Base-by-base conservation (phyloP, 2,797 vertebrate species). In the Scleropages formosus region DNA sequence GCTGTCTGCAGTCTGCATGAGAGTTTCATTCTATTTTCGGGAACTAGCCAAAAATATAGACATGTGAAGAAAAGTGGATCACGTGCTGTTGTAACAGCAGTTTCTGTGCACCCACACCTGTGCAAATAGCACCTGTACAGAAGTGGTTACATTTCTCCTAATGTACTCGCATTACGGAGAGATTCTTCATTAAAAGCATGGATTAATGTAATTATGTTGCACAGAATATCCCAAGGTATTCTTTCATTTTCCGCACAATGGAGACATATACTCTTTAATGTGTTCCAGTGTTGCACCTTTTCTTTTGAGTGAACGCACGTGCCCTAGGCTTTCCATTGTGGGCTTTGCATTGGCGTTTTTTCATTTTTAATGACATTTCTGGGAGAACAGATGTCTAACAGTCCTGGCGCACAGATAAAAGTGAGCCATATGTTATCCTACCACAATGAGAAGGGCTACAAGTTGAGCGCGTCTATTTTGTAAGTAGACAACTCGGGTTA, bases 281-380 rank as follows among this genome's bases (percentile, higher is more conserved):
- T 18, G 46, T 61, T n/a, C 58, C 27, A 60, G 70, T 74, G 66
- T 71, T 70, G 58, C 44, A 65, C 24, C 46, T 65, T 78, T 69
- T 31, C 46, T 65, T 78, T 69, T 31, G 31, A 31, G 31, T 31
- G 39, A 73, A 68, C 62, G 47, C 73, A 72, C 59, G 73, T 39
- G 31, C 63, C 51, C 77, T 68, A 53, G 51, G 31, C 31, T 39
- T 39, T 39, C 31, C 31, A 39, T 39, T 39, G 31, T 39, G 67
- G 73, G 73, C 73, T 31, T 78, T 65, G 24, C 73, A 60, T 72
- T 62, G 59, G 71, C 65, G 73, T 71, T 77, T 72, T 77, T 77
- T 77, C 75, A 77, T 77, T 71, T 77, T 77, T 77, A 77, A 77
- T 78, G 77, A 75, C 77, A 75, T 78, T 78, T 78, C 51, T 75